Evolutionary conservation across 2,888 invertebrate genomes (phyloP).

Genomic region (Phytoseiulus persimilis): DNA sequence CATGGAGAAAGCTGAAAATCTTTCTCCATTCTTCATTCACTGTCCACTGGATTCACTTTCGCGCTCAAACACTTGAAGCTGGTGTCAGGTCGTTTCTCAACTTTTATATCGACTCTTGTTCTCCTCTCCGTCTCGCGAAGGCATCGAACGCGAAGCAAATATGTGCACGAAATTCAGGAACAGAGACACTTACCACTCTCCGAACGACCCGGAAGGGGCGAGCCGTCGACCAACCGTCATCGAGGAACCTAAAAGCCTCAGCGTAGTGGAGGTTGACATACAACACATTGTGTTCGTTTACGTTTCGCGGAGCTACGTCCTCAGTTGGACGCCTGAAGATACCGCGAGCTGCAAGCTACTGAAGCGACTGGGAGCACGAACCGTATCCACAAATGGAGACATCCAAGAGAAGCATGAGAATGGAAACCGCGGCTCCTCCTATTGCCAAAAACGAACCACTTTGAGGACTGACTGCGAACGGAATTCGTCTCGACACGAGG

Average conservation of each 20-base stretch:
- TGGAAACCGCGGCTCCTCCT: background rate
- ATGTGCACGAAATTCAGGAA: background rate
- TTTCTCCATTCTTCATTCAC: slow-evolving; percentile 32
- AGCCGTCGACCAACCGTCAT: background rate
- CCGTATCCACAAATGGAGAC: background rate
- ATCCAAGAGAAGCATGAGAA: background rate
- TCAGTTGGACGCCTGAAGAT: background rate
- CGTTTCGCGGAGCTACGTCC: background rate
- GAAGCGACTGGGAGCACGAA: background rate
- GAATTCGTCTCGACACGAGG: background rate
- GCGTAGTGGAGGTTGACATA: background rate
- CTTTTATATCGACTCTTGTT: background rate
- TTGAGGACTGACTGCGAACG: background rate
- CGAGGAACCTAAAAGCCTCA: background rate
- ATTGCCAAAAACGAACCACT: background rate
- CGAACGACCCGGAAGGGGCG: background rate
- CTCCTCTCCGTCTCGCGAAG: background rate
- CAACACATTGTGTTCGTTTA: background rate
- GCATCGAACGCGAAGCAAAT: background rate
- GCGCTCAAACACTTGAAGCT: background rate
- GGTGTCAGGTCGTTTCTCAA: background rate
- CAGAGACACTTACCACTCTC: background rate
- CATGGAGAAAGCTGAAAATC: background rate
- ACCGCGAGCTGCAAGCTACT: background rate
- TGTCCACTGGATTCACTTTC: slow-evolving; percentile 24